phyloP scores from a whole-genome alignment of 2,888 invertebrate genomes.

The Pterostichus madidus region DNA sequence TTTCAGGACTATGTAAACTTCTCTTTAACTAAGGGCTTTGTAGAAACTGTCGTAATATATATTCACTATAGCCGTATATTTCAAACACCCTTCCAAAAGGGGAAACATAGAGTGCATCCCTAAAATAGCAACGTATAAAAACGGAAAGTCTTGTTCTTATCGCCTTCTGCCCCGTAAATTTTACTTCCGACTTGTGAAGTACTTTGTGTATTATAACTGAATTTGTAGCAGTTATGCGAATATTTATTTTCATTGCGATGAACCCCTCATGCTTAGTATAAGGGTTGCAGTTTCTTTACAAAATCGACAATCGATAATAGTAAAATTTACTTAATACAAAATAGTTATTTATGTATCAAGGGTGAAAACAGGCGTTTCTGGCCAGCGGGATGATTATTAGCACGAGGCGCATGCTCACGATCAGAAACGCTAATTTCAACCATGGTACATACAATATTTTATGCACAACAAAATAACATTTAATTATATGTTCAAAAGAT shows the following conservation, averaged over 20 bases:
- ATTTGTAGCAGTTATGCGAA: conserved; percentile 7
- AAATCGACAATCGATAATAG: too few relatives aligned
- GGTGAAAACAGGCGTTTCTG: too few relatives aligned
- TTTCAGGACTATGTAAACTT: too few relatives aligned
- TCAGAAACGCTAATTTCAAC: too few relatives aligned
- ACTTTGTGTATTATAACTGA: conserved; percentile 13
- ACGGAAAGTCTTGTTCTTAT: conserved; percentile 11
- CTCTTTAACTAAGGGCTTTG: background rate
- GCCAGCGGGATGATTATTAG: too few relatives aligned
- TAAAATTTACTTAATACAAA: too few relatives aligned
- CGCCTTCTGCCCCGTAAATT: conserved; percentile 19
- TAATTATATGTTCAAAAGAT: too few relatives aligned
- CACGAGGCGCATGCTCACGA: too few relatives aligned
- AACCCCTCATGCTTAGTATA: background rate
- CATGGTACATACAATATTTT: too few relatives aligned
- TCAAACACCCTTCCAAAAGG: conserved; percentile 2
- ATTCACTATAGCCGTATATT: conserved; percentile 21
- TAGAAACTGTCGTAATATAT: conserved; percentile 7
- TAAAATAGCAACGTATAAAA: conserved; percentile 1
- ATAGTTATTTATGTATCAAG: too few relatives aligned
- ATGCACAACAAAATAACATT: too few relatives aligned
- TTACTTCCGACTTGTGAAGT: conserved; percentile 12
- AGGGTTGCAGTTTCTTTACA: background rate
- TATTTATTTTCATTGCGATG: conserved; percentile 21
- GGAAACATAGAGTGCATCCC: conserved; percentile 14